Evolutionary conservation across 2,888 invertebrate genomes (phyloP).

Genomic region (Asteroscopus sphinx): DNA sequence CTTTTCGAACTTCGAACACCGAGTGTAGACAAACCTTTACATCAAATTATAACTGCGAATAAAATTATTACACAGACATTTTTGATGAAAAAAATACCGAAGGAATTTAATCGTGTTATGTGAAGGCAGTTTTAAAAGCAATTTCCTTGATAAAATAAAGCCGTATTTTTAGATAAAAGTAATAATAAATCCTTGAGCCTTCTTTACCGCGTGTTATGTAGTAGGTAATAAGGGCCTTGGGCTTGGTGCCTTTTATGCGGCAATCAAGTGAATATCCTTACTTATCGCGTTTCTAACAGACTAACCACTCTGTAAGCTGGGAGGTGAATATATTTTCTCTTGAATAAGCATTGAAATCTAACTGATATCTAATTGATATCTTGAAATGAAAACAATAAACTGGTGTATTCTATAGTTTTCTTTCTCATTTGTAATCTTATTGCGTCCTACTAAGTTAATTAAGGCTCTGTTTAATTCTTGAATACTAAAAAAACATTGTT

Average conservation of each 20-base stretch:
- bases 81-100: slow-evolving; percentile 14
- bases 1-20: neutral
- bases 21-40: slow-evolving; percentile 18
- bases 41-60: neutral
- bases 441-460: neutral
- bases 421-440: neutral
- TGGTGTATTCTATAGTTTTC: neutral
- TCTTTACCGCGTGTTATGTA: slow-evolving; percentile 7
- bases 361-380: too few species aligned
- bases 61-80: slow-evolving; percentile 1
- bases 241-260: slow-evolving; percentile 14
- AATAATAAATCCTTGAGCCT: slow-evolving; percentile 10
- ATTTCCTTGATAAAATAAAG: slow-evolving; percentile 21
- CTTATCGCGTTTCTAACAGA: slow-evolving; percentile 28
- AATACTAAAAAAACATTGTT: slow-evolving; percentile 1
- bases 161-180: slow-evolving; percentile 24
- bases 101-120: slow-evolving; percentile 31
- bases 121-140: slow-evolving; percentile 23
- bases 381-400: slow-evolving; percentile 20
- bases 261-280: slow-evolving; percentile 30
- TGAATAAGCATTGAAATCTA: slow-evolving; percentile 23
- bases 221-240: slow-evolving; percentile 1
- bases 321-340: slow-evolving; percentile 15
- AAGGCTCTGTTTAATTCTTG: slow-evolving; percentile 8
- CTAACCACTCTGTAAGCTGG: slow-evolving; percentile 6